Evolutionary conservation across 2,888 invertebrate genomes (phyloP), one percentile per base, ranked within the genome.

Genomic region (Atethmia centrago): DNA sequence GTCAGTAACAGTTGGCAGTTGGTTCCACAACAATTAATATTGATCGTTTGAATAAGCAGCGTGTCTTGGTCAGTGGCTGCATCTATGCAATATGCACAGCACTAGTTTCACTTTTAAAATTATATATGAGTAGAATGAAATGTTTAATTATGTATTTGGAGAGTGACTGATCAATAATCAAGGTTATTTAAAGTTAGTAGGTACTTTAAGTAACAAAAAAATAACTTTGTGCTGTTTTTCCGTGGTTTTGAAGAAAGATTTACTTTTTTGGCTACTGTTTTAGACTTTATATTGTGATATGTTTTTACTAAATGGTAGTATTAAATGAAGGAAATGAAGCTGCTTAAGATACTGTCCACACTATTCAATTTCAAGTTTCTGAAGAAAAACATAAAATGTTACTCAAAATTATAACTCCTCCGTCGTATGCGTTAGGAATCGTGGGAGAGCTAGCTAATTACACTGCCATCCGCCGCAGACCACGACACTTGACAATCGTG

Each of bases 401-500:
- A 36, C 36, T 31, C 25, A 47, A 55, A 36, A 47, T 61, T 53
- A 14, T n/a, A 0, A 67, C 59, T 70, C 55, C 2, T 61, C 2
- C 12, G 16, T 47, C 53, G 53, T 19, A 3, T 21, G 21, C 31
- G 45, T 31, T 70, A 66, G 56, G 56, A 58, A 55, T 28, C 62
- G 68, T 74, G 74, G 36, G 65, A 77, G 63, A 79, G 31, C 80
- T 64, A 28, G 56, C 49, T 67, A 71, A 40, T 25, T 10, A 49
- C 10, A 9, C 45, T 42, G 42, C 16, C 74, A 64, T 75, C 70
- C 69, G 58, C n/a, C 31, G 1, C 25, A 10, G 31, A 58, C 51
- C 77, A 79, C 80, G 82, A 77, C 68, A 68, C 9, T 71, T 65
- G 55, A 71, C 66, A 58, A 65, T 85, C 86, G 79, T 86, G 86